Base-by-base conservation (phyloP, 2,113 vertebrate species). In the Salminus brasiliensis region DNA sequence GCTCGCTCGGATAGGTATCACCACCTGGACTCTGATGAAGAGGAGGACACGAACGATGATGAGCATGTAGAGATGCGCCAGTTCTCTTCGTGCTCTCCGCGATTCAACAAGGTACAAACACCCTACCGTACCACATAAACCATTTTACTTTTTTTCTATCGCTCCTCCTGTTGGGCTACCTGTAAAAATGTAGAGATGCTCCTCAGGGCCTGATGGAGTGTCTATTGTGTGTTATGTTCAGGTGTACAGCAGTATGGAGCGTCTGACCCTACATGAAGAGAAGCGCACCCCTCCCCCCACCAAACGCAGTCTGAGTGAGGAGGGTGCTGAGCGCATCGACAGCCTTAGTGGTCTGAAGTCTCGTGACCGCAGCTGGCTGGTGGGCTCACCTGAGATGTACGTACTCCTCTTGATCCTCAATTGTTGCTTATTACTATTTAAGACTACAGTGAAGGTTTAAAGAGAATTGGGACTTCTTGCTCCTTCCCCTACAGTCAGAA, bases 181-280 rank as follows among this genome's bases (percentile, higher is more conserved):
- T 52, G 7, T 0, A 43, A 49, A 16, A 23, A 15, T 57, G 15
- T 69, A 39, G 21, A 66, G 1, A 16, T 30, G 11, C 60, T 36
- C 62, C 5, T 23, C 16, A n/a, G 32, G 32, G 0, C 3, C 62
- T 23, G 9, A 34, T 15, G 21, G 3, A 57, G 25, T 2, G 23
- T 9, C 23, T 25, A 30, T 5, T 3, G 4, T 5, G n/a, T 70
- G 25, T 55, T 34, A 49, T 36, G 49, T 25, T 86, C 86, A 99
- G 97, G 97, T 98, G 7, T 98, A 98, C 88, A 98, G 97, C 90
- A 99, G 97, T 81, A 97, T 99, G 97, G 98, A 99, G 83, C 91
- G 97, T 34, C 94, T 99, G 57, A 96, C 96, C 11, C 93, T 98
- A 74, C 97, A 96, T 0, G 98, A 99, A 80, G 97, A 97, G 85